Base-by-base conservation (phyloP, 2,113 vertebrate genomes). In the Notiomystis cincta region DNA sequence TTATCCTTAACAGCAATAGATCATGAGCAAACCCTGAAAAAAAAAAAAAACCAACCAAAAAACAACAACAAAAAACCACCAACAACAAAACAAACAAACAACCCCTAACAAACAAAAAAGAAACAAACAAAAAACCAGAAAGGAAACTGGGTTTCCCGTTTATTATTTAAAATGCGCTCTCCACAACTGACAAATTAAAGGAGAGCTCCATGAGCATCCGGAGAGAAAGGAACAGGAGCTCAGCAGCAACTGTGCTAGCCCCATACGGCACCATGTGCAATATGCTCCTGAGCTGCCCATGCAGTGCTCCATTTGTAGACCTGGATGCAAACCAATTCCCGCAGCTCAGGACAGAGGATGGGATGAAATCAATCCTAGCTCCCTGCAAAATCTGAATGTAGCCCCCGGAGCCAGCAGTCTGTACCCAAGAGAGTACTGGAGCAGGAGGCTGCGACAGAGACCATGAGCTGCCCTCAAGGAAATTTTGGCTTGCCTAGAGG, bases 141-240 rank as follows among this genome's bases (percentile, higher is more conserved):
- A 37, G 28, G 21, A 95, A 95, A 77, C 88, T 2, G 2, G n/a
- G 75, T 93, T 93, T 94, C 60, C 58, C 5, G 0, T 75, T 83
- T 79, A 60, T 44, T 90, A 88, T 88, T 86, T 70, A 78, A 85
- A 90, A 86, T 62, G n/a, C 77, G 40, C 31, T 73, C 64, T 73
- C 47, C 4, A 5, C 31, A 66, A 88, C 40, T n/a, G 33, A 90
- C 24, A 93, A 84, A 82, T 72, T 69, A 91, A 80, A 65, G 76
- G 11, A 76, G 50, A 79, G 58, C 51, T 94, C 80, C 73, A 80
- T 4, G 0, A 80, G 79, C 87, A 72, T 51, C 77, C 7, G 6
- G 88, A 77, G 44, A 88, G 42, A 80, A 80, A 58, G 67, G 48
- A 86, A 87, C 23, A 25, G 75, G 51, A 76, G 56, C 62, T 76